Percentiles rank a stretch among this genome's conserved stretches.
Conservation (phyloP, 2,797 vertebrate genomes). For the Mareca strepera region DNA sequence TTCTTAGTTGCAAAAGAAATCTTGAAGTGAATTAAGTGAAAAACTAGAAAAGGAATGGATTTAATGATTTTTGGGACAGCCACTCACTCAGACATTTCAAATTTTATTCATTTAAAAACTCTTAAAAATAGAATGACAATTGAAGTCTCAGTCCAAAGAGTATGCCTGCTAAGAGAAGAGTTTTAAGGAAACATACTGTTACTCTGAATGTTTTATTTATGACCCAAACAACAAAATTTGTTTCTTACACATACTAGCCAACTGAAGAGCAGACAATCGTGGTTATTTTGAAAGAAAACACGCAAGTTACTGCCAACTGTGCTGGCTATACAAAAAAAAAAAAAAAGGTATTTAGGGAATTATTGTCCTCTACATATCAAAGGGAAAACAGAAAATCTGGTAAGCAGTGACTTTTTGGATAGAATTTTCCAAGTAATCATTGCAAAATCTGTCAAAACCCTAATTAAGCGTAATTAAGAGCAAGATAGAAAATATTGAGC, state of each 20-base stretch:
- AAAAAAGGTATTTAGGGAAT: slow-evolving; percentile 20
- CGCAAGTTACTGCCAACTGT: slow-evolving; percentile 25
- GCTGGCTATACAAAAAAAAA: neutral
- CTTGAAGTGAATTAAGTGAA: neutral
- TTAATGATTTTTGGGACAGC: neutral
- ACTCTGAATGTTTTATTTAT: slow-evolving; percentile 5
- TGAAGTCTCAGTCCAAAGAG: neutral
- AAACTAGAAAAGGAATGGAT: neutral
- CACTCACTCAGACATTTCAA: neutral
- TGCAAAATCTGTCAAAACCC: slow-evolving; percentile 24
- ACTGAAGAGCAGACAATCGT: neutral
- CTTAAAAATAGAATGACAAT: neutral
- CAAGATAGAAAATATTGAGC: neutral
- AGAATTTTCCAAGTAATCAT: slow-evolving; percentile 17
- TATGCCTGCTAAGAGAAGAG: neutral
- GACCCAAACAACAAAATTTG: slow-evolving; percentile 16
- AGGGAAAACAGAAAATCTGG: slow-evolving; percentile 37
- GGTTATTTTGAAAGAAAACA: slow-evolving; percentile 42
- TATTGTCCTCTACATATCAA: neutral
- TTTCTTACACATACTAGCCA: neutral
- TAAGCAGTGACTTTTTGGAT: neutral
- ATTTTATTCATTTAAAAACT: neutral
- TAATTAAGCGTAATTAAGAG: neutral
- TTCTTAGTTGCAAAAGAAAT: neutral
- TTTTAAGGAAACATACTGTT: neutral